Evolutionary conservation across 2,888 invertebrate genomes (phyloP).

Genomic region (Myopa testacea): DNA sequence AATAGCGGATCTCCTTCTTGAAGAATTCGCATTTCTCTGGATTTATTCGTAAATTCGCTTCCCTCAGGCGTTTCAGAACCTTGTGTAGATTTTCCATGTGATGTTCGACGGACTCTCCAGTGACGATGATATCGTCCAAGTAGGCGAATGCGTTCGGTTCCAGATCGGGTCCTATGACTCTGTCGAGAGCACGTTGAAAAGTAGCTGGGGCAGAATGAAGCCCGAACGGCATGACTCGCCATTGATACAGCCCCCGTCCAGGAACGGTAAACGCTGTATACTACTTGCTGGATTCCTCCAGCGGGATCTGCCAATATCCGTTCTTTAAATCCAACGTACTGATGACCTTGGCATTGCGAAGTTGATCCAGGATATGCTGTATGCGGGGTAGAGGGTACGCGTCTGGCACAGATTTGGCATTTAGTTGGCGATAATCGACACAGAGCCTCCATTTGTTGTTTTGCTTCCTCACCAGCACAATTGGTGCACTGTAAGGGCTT

Average conservation of each 20-base stretch:
- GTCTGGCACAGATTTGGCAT: not conserved
- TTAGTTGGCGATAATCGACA: not conserved
- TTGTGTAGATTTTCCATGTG: not conserved
- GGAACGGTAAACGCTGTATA: no score
- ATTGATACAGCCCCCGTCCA: no score
- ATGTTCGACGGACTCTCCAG: not conserved
- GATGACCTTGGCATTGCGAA: not conserved
- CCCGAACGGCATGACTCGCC: not conserved
- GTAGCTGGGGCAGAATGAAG: not conserved
- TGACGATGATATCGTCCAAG: conserved; percentile 12
- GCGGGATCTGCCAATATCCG: no score
- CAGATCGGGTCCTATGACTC: not conserved
- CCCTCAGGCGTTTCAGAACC: not conserved
- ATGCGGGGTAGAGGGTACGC: no score
- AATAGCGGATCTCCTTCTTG: not conserved
- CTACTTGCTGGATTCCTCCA: no score
- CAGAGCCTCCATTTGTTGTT: no score
- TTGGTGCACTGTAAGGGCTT: not conserved
- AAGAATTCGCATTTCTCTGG: conserved; percentile 7
- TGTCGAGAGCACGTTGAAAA: not conserved
- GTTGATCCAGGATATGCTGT: not conserved
- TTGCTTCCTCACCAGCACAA: not conserved
- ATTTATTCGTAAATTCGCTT: conserved; percentile 7
- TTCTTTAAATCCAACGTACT: not conserved
- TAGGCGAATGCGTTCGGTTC: conserved; percentile 29